Base-by-base conservation (phyloP, 2,888 invertebrate species). In the Torymus texanus region DNA sequence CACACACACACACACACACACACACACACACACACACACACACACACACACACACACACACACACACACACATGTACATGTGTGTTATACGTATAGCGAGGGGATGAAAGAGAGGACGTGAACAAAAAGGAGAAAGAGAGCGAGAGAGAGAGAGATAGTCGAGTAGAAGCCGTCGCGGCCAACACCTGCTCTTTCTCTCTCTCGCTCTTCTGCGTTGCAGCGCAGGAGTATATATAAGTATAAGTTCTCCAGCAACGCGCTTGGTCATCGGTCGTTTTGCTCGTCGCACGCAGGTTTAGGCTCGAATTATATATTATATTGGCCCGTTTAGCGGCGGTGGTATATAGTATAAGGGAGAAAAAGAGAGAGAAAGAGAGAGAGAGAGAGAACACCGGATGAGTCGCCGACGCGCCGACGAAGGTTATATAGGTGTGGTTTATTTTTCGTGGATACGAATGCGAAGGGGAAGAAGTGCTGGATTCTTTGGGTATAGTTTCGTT, bases 181-280 rank as follows among this genome's bases (percentile, higher is more conserved):
- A 59, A 75, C 82, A 82, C 79, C 82, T 82, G 82, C 70, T 29
- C 51, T 58, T 51, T 63, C 14, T 76, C 21, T 29, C 62, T 70
- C 21, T 68, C 68, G 29, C 13, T 55, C 16, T 53, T 50, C 5
- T 18, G 14, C 14, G 5, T 21, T 29, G 41, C 41, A 41, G 0
- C 41, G 0, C 41, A 29, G 29, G 29, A 21, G 2, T 21, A 21
- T 21, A 21, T n/a, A 29, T 1, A 3, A 21, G 2, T 21, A 21
- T 21, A 21, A 29, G 29, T 29, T 29, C 29, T 8, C 8, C 29
- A 29, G 8, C 29, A 8, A 1, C 2, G 1, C 21, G 21, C 21
- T 21, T 21, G 21, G 21, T 21, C 21, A 21, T 21, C 2, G 21
- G 29, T 41, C 8, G 24, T 50, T 21, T 50, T n/a, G 3, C 8